Evolutionary conservation across 23 tunicate genomes (phyloP).

Genomic region (Ciona savignyi): DNA sequence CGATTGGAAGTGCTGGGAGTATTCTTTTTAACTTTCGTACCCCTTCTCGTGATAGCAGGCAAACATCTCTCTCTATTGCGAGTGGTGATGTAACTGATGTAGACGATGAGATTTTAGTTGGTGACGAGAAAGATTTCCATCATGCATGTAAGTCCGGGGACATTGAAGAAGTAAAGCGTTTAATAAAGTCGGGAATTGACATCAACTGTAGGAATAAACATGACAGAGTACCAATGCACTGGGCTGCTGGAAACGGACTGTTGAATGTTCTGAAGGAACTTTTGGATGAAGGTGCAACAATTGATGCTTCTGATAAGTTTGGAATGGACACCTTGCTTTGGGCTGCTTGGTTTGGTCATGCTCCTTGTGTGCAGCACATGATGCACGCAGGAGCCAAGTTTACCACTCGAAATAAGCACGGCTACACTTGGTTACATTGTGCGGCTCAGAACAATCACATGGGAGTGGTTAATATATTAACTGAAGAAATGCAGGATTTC

Average conservation of each 20-base stretch:
- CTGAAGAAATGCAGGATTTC: slow-evolving; percentile 83
- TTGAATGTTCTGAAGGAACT: slow-evolving; percentile 38
- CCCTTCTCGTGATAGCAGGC: slow-evolving; percentile 7
- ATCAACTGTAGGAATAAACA: slow-evolving; percentile 72
- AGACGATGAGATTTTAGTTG: slow-evolving; percentile 74
- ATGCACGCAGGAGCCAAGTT: slow-evolving; percentile 64
- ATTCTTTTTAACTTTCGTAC: not conserved
- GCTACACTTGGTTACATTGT: slow-evolving; percentile 88
- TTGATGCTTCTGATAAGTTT: slow-evolving; percentile 88
- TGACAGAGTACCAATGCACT: slow-evolving; percentile 84
- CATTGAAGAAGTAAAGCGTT: slow-evolving; percentile 17
- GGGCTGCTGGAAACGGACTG: slow-evolving; percentile 94
- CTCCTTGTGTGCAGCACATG: slow-evolving; percentile 46
- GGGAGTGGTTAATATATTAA: slow-evolving; percentile 40
- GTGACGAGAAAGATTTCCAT: slow-evolving; percentile 77
- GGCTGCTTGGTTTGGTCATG: slow-evolving; percentile 98
- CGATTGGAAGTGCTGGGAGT: slow-evolving; percentile 54
- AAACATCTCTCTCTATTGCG: slow-evolving; percentile 16
- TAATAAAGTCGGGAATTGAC: slow-evolving; percentile 48
- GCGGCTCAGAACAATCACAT: slow-evolving; percentile 69
- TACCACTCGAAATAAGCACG: slow-evolving; percentile 65
- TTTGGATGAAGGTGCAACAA: slow-evolving; percentile 69
- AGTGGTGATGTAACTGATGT: slow-evolving; percentile 19
- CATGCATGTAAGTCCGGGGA: slow-evolving; percentile 79
- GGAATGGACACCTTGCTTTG: slow-evolving; percentile 95